phyloP scores from a whole-genome alignment of 2,797 vertebrate genomes.

The Syngnathus rostellatus region DNA sequence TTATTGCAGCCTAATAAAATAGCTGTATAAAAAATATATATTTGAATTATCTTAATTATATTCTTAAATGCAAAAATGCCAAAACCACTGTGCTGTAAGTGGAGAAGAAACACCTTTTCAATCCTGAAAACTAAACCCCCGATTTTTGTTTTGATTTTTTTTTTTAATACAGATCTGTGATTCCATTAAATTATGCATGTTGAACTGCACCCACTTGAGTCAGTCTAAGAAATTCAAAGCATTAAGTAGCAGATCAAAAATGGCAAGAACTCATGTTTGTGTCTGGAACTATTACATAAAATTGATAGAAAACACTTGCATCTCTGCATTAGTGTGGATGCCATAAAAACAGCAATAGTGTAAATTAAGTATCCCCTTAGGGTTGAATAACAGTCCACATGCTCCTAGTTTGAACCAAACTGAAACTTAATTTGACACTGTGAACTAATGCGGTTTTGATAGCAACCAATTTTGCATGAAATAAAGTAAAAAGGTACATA shows the following conservation, averaged over 20 bases:
- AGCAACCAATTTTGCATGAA: background rate
- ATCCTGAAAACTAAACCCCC: background rate
- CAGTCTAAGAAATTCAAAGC: too few species aligned
- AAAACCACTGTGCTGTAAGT: too few species aligned
- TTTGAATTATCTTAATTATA: background rate
- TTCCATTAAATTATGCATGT: too few species aligned
- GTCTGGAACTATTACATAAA: too few species aligned
- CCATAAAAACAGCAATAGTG: background rate
- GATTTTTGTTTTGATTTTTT: too few species aligned
- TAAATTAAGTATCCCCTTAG: background rate
- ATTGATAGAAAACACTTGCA: too few species aligned
- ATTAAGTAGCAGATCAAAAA: too few species aligned
- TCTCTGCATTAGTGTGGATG: background rate
- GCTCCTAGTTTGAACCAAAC: background rate
- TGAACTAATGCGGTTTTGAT: background rate
- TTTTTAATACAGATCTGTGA: too few species aligned
- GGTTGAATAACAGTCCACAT: background rate
- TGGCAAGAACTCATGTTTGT: too few species aligned
- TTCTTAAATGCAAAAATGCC: background rate
- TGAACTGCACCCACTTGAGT: too few species aligned
- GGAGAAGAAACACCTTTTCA: background rate
- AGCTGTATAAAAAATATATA: background rate
- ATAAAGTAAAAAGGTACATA: background rate
- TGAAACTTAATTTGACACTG: background rate
- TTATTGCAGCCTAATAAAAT: constrained; percentile 9